phyloP scores from a whole-genome alignment of 35 echinoderm and acorn worm species.

The Strongylocentrotus purpuratus region DNA sequence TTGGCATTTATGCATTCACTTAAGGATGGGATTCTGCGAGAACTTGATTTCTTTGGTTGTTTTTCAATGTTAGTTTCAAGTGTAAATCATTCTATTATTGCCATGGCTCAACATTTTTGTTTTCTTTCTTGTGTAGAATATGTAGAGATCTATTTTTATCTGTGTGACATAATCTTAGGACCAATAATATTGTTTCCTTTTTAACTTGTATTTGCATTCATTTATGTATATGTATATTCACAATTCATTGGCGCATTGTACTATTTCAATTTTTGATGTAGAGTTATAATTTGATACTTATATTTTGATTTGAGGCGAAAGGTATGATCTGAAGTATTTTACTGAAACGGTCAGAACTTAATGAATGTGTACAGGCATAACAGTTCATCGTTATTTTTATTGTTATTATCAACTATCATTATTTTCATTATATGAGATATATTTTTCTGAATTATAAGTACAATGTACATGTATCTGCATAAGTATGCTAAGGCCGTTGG shows the following conservation, averaged over 20 bases:
- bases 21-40: not conserved
- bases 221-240: conserved; percentile 51
- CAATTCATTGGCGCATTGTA: conserved; percentile 47
- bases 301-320: conserved; percentile 20
- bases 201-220: conserved; percentile 54
- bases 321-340: not conserved
- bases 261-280: conserved; percentile 48
- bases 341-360: not conserved
- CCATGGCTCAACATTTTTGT: not conserved
- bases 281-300: conserved; percentile 17
- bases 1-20: not conserved
- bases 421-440: conserved; percentile 6
- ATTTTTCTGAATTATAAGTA: conserved; percentile 6
- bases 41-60: not conserved
- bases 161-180: conserved; percentile 20
- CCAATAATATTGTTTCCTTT: conserved; percentile 38
- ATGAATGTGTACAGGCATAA: conserved; percentile 6
- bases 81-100: not conserved
- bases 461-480: not conserved
- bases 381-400: not conserved
- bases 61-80: not conserved
- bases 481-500: not conserved
- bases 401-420: not conserved
- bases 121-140: conserved; percentile 37
- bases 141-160: conserved; percentile 41